These are phyloP conservation scores for Antrozous pallidus DNA, from an alignment of 2,797 vertebrate genomes.

Conservation along the genomic window DNA sequence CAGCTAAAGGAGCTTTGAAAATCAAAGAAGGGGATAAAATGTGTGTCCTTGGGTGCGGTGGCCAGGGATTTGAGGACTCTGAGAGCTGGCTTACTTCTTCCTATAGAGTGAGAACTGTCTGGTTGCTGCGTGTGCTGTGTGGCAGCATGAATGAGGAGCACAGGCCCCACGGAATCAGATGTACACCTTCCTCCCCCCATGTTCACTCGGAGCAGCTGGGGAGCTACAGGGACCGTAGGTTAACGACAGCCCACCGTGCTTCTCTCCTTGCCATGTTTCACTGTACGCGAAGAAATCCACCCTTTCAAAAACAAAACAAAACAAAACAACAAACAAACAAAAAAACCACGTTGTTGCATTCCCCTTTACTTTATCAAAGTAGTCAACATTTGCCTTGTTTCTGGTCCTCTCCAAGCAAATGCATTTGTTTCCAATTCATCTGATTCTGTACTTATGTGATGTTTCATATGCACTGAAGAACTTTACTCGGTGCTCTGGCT, in stretches of 20 bases:
- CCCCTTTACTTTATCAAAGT: conserved; percentile 24
- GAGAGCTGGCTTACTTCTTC: neutral
- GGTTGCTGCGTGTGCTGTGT: too few species aligned
- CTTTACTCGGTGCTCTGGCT: neutral
- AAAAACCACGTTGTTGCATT: neutral
- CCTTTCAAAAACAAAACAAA: neutral
- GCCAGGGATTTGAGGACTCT: neutral
- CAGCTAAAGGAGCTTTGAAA: neutral
- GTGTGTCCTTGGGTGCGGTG: neutral
- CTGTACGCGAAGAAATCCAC: neutral
- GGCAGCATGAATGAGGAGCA: neutral
- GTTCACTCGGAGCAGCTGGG: neutral
- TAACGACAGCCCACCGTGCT: neutral
- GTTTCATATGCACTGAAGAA: neutral
- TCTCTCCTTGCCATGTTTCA: neutral
- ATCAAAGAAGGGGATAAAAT: neutral
- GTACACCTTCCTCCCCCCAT: too few species aligned
- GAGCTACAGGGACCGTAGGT: neutral
- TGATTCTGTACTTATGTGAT: neutral
- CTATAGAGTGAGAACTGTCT: neutral
- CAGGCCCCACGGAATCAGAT: accelerated
- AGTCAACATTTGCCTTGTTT: neutral
- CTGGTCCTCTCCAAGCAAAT: neutral
- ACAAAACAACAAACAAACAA: too few species aligned
- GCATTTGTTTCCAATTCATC: conserved; percentile 26